Conservation (phyloP, 2,797 vertebrate genomes). For the Sebastes trivittatus region DNA sequence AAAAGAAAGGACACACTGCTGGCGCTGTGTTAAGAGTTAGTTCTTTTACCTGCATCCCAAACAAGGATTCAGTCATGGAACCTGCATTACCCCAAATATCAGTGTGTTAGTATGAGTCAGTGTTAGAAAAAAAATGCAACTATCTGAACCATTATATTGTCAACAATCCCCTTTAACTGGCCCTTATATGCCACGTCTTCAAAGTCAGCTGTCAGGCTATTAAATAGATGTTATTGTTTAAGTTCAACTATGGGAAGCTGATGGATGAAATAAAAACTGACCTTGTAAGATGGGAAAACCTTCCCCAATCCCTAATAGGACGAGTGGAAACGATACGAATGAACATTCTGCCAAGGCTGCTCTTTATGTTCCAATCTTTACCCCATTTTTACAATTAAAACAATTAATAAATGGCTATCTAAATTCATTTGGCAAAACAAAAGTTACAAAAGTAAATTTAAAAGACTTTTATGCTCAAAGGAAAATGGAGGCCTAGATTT, state of each 20-base stretch:
- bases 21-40: not conserved
- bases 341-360: not conserved
- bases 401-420: too few species aligned
- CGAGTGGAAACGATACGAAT: not conserved
- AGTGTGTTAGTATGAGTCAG: not conserved
- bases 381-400: too few species aligned
- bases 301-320: not conserved
- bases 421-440: too few species aligned
- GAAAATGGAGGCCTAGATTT: too few species aligned
- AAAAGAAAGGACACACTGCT: not conserved
- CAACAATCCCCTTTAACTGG: not conserved
- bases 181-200: not conserved
- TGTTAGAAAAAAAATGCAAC: not conserved
- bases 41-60: not conserved
- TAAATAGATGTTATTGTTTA: not conserved
- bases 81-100: not conserved
- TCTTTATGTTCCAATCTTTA: not conserved
- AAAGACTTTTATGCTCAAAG: too few species aligned
- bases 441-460: too few species aligned
- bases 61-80: not conserved
- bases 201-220: too few species aligned
- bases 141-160: not conserved
- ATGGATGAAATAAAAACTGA: not conserved
- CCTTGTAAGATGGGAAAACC: fast-evolving
- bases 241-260: not conserved